Evolutionary conservation across 2,113 vertebrate genomes (phyloP).

Genomic region (Artemisiospiza belli): DNA sequence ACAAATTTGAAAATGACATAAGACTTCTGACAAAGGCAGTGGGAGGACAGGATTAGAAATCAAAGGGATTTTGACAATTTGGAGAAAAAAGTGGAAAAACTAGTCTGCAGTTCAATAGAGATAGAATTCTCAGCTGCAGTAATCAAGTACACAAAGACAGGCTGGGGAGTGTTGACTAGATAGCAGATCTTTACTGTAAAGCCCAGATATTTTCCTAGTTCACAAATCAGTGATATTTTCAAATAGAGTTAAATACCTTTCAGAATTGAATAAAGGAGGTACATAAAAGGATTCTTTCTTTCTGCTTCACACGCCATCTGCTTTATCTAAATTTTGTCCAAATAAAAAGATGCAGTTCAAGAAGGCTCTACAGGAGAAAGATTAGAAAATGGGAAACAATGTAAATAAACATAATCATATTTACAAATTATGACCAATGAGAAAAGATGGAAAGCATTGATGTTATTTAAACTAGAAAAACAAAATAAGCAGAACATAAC

Average conservation of each 20-base stretch:
- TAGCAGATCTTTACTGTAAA: neutral
- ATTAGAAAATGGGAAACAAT: neutral
- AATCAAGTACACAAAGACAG: neutral
- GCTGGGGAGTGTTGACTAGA: neutral
- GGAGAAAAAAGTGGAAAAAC: neutral
- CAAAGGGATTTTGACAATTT: neutral
- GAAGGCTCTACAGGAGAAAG: neutral
- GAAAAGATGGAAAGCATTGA: neutral
- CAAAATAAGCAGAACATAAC: neutral
- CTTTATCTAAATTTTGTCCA: neutral
- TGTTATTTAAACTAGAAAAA: neutral
- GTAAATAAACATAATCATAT: neutral
- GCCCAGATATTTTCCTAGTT: neutral
- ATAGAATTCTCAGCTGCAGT: neutral
- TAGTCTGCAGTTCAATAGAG: neutral
- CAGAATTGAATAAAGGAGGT: neutral
- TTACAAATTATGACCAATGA: neutral
- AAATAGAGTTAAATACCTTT: neutral
- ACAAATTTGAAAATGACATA: neutral
- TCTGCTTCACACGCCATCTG: neutral
- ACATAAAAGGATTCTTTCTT: neutral
- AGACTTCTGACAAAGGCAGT: neutral
- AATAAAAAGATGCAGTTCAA: neutral
- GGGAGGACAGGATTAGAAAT: constrained; percentile 23
- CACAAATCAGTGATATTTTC: neutral